A percentile compares a stretch with the other conserved stretches of the same genome.
Conservation (phyloP, 2,888 invertebrate genomes). For the Euplagia quadripunctaria region DNA sequence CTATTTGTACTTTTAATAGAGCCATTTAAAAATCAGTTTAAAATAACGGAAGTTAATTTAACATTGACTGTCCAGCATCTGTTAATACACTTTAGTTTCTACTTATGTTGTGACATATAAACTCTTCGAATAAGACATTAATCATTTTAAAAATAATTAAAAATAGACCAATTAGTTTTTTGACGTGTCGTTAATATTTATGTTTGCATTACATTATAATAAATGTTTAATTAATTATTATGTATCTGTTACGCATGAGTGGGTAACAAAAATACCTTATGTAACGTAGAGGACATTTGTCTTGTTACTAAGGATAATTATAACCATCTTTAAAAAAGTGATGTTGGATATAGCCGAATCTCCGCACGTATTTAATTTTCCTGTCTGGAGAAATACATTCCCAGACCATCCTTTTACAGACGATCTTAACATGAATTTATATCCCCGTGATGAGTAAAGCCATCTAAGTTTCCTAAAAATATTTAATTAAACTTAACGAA, state of each 20-base stretch:
- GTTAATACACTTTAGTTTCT: conserved; percentile 41
- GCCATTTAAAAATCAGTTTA: neutral
- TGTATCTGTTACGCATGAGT: conserved; percentile 12
- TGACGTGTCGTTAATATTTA: conserved; percentile 37
- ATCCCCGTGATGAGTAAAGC: too few relatives aligned
- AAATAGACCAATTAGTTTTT: conserved; percentile 41
- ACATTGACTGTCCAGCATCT: neutral
- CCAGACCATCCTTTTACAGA: too few relatives aligned
- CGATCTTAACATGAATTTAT: too few relatives aligned
- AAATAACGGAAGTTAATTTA: neutral
- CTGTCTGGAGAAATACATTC: too few relatives aligned
- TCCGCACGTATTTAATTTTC: too few relatives aligned
- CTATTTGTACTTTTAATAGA: neutral
- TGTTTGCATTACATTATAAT: conserved; percentile 35
- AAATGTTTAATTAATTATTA: conserved; percentile 29
- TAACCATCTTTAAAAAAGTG: too few relatives aligned
- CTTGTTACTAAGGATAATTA: neutral
- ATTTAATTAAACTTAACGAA: too few relatives aligned
- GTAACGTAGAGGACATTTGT: neutral
- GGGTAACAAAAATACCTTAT: conserved; percentile 13
- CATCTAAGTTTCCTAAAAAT: too few relatives aligned
- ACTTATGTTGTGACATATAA: conserved; percentile 47
- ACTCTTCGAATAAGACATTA: conserved; percentile 44
- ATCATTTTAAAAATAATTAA: conserved; percentile 43
- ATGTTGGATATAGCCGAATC: too few relatives aligned